Percentiles rank a stretch among this genome's conserved stretches.
Conservation (phyloP, 2,888 invertebrate genomes). For the Laspeyria flexula region DNA sequence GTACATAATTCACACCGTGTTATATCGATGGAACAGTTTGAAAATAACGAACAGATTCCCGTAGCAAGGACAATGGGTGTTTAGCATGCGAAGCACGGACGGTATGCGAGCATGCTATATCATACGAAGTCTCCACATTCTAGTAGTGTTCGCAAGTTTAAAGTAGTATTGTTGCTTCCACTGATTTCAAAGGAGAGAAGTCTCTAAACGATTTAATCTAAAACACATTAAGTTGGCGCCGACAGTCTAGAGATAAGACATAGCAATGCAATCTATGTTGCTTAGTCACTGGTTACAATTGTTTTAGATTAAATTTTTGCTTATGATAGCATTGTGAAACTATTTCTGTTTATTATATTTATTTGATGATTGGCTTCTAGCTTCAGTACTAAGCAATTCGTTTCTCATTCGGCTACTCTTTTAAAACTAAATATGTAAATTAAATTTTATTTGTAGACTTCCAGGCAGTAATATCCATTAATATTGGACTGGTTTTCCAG, state of each 20-base stretch:
- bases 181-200: constrained; percentile 21
- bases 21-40: constrained; percentile 27
- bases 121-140: constrained; percentile 12
- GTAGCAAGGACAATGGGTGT: constrained; percentile 46
- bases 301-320: constrained; percentile 2
- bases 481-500: no score
- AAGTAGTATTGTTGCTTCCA: neutral
- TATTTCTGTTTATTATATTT: neutral
- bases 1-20: constrained; percentile 38
- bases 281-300: constrained; percentile 42
- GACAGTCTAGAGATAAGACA: constrained; percentile 44
- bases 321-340: neutral
- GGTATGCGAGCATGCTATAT: constrained; percentile 33
- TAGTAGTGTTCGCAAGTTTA: constrained; percentile 6
- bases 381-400: no score
- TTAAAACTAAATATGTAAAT: no score
- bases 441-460: no score
- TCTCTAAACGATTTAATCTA: constrained; percentile 46
- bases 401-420: no score
- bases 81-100: constrained; percentile 56
- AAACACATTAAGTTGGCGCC: constrained; percentile 49
- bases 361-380: neutral
- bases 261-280: constrained; percentile 32
- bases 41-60: constrained; percentile 51
- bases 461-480: no score